Base-by-base conservation (phyloP, 1,140 invertebrate genomes). In the Ptiloglossa arizonensis region DNA sequence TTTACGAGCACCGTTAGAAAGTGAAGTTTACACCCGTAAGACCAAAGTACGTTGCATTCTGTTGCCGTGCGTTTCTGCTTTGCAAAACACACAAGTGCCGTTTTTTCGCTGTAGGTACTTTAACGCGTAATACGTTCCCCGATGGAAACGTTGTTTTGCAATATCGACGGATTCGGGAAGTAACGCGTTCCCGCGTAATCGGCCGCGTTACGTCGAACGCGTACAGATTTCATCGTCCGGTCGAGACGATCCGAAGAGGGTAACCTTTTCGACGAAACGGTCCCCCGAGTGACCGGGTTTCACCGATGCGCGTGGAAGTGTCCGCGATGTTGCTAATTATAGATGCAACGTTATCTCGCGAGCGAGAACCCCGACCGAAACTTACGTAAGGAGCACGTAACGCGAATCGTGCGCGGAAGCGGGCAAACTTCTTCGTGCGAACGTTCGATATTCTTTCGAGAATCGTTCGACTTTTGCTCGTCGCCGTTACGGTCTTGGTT, bases 381-480 rank as follows among this genome's bases (percentile, higher is more conserved):
- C 44, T 76, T 76, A 76, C 27, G 6, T 60, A 76, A 76, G 41
- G 15, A 35, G 3, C 19, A 69, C 54, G 73, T 76, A 69, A 76
- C 27, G 22, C 15, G 27, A 60, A 69, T 50, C 22, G 22, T 11
- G 66, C 41, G 19, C 73, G 73, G 66, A 69, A 76, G 60, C 44
- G n/a, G 13, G 54, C 44, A 50, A 29, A 29, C 66, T 48, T 48
- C 73, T 17, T 38, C 11, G 5, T 29, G 15, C 24, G 27, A 35
- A 22, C 11, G 32, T 69, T 59, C n/a, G 44, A 2, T 48, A 59
- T 59, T 50, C 66, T 32, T 76, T 68, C 41, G 52, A n/a, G 41
- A 76, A 76, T 76, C 19, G 5, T 5, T 2, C 27, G 15, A 50
- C n/a, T 60, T 59, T 50, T 48, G 9, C n/a, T n/a, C n/a, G n/a